phyloP scores from a whole-genome alignment of 2,888 invertebrate species.

The Pristionchus japonicus region DNA sequence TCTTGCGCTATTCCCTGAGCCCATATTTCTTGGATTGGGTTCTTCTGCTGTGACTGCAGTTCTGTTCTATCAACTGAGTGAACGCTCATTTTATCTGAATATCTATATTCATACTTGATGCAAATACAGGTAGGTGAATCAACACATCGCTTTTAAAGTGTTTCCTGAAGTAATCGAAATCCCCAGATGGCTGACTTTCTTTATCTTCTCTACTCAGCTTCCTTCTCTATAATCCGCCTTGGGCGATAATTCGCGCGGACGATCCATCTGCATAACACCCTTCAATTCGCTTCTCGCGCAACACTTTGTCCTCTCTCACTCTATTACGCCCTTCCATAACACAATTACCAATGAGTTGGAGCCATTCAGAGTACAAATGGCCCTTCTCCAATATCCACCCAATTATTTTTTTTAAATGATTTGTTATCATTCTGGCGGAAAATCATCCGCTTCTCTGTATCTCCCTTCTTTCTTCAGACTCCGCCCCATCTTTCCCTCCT shows the following conservation, averaged over 20 bases:
- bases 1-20: neutral
- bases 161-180: neutral
- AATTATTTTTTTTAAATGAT: neutral
- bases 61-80: no score
- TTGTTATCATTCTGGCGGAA: neutral
- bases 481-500: neutral
- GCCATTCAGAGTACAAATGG: neutral
- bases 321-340: neutral
- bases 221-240: neutral
- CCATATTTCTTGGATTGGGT: neutral
- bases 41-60: neutral
- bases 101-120: no score
- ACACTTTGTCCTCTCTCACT: no score
- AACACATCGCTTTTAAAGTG: no score
- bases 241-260: neutral
- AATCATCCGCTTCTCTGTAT: neutral
- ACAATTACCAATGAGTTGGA: neutral
- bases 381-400: neutral
- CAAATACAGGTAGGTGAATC: no score
- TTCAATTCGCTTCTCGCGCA: neutral
- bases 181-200: neutral
- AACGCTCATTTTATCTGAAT: no score
- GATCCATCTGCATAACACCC: conserved; percentile 20
- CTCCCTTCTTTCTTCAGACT: neutral
- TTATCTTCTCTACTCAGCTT: neutral